Evolutionary conservation across 2,113 vertebrate species (phyloP), one percentile per base, ranked within the genome.

Genomic region (Sminthopsis crassicaudata): DNA sequence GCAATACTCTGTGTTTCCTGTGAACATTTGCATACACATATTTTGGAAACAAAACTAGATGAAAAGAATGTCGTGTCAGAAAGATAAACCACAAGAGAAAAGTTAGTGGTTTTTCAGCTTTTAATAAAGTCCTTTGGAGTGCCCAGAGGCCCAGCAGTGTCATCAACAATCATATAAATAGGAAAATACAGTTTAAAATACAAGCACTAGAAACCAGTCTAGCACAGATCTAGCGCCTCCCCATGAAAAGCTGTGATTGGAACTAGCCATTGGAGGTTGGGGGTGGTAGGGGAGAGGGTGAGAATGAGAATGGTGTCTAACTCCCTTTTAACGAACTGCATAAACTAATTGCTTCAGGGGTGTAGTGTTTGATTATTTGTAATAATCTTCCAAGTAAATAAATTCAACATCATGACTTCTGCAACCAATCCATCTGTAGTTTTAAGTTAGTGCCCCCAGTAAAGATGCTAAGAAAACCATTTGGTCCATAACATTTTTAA

Each of bases 401-500:
- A 98, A 96, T 24, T 97, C 96, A 97, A 97, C 96, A 93, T 90
- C 92, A 94, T 12, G 97, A 91, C 97, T 97, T 97, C 96, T 0
- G 95, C 93, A 51, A 94, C 92, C 96, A 94, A 92, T 91, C 97
- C 94, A 95, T 97, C 96, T 91, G 96, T 97, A 98, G 97, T 98
- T 84, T 98, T 96, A 95, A 98, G 96, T 96, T 90, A 96, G 96
- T 91, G 93, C 92, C 96, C 97, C 97, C 96, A 98, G 96, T 98
- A 97, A 98, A 98, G 96, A 96, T 96, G 97, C 97, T 97, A 54
- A 53, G 95, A 98, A 98, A 98, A 98, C 94, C 98, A 98, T 98
- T 98, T 98, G 96, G 98, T 98, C 98, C 98, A 94, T 98, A 98
- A 99, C 96, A 97, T 97, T 98, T 98, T 98, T 98, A 98, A 98